Evolutionary conservation across 2,797 vertebrate genomes (phyloP).

Genomic region (Stomatorhinus walkeri): DNA sequence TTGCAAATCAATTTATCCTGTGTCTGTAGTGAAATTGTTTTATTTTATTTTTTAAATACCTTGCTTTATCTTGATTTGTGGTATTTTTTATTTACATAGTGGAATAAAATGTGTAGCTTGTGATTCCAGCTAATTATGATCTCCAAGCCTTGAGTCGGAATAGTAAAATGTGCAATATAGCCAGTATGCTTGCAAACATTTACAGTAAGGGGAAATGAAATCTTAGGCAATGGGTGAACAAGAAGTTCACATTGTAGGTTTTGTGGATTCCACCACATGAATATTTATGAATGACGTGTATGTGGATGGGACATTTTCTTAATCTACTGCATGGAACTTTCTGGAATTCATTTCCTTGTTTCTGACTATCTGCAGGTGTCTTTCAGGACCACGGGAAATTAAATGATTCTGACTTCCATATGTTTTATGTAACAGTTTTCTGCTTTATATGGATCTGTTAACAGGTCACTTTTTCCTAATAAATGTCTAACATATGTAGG

Average conservation of each 20-base stretch:
- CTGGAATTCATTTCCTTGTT: not conserved
- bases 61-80: not conserved
- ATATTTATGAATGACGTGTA: not conserved
- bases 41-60: not conserved
- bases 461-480: not conserved
- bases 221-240: not conserved
- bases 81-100: not conserved
- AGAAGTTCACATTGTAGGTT: not conserved
- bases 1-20: not conserved
- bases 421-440: not conserved
- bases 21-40: not conserved
- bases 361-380: not conserved
- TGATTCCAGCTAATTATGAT: not conserved
- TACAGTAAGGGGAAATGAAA: not conserved
- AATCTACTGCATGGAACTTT: not conserved
- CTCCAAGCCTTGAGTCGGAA: not conserved
- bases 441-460: slow-evolving; percentile 1
- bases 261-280: not conserved
- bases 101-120: not conserved
- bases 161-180: slow-evolving; percentile 7
- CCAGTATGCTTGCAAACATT: not conserved
- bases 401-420: not conserved
- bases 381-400: not conserved
- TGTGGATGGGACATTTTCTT: not conserved
- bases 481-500: not conserved